A percentile compares a stretch with the other conserved stretches of the same genome.
phyloP scores from a whole-genome alignment of 2,888 invertebrate species.

The Nomada hirtipes region DNA sequence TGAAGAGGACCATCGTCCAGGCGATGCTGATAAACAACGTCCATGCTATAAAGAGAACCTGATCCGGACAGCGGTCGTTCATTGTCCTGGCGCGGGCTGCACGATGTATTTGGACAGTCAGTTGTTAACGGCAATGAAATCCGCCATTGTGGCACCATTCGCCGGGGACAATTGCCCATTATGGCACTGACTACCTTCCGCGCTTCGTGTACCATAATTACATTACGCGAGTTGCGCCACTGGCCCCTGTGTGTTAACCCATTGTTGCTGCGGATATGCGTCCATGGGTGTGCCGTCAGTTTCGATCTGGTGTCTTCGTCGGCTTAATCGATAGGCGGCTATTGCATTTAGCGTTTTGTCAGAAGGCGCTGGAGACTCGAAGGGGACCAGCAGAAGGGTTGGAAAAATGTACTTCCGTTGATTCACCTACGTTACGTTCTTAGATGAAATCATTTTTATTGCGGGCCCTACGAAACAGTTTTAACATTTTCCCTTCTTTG shows the following conservation, averaged over 20 bases:
- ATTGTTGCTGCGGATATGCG: constrained; percentile 68
- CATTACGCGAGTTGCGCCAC: constrained; percentile 75
- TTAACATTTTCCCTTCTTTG: too few species aligned
- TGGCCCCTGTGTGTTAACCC: constrained; percentile 60
- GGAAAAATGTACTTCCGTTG: too few species aligned
- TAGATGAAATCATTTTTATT: too few species aligned
- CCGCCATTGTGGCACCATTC: constrained; percentile 79
- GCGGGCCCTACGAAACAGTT: too few species aligned
- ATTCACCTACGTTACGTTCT: too few species aligned
- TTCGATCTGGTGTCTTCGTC: constrained; percentile 56
- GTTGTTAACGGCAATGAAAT: constrained; percentile 81
- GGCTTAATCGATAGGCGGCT: constrained; percentile 50
- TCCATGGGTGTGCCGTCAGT: constrained; percentile 60
- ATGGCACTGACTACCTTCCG: constrained; percentile 78
- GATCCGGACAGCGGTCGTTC: constrained; percentile 75
- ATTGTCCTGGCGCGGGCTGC: constrained; percentile 76
- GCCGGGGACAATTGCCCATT: constrained; percentile 78
- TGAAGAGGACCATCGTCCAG: constrained; percentile 45
- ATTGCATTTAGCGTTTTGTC: too few species aligned
- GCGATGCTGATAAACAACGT: constrained; percentile 76
- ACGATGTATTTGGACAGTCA: constrained; percentile 79
- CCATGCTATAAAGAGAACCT: constrained; percentile 77
- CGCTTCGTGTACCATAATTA: constrained; percentile 78
- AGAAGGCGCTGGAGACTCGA: too few species aligned
- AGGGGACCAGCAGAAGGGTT: too few species aligned